These are phyloP conservation scores for Lucinisca nassula DNA, from an alignment of 2,888 invertebrate species.

Conservation along the genomic window DNA sequence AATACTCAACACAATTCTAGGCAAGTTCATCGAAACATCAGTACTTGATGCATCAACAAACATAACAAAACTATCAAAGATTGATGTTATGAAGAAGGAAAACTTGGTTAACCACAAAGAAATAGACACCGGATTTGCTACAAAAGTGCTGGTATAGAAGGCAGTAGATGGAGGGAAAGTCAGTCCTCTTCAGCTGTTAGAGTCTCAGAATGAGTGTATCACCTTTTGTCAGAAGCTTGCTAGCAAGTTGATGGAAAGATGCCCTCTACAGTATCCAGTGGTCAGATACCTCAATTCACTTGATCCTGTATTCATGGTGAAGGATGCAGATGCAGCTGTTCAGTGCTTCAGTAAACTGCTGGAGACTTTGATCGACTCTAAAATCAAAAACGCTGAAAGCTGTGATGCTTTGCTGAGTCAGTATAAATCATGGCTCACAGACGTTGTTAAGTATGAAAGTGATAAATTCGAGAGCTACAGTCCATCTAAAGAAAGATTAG, in stretches of 20 bases:
- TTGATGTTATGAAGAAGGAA: conserved; percentile 29
- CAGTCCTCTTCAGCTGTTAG: conserved; percentile 23
- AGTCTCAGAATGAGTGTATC: conserved; percentile 28
- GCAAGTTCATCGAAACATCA: not conserved
- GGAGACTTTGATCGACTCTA: conserved; percentile 2
- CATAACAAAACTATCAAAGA: conserved; percentile 9
- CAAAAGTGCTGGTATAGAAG: not conserved
- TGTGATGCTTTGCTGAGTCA: conserved; percentile 3
- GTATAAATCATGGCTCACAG: not conserved
- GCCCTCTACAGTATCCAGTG: conserved; percentile 24
- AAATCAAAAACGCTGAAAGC: not conserved
- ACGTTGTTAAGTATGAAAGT: not conserved
- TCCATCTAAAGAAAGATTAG: not conserved
- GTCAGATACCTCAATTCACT: conserved; percentile 26
- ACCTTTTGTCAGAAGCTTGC: conserved; percentile 4
- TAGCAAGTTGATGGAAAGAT: conserved; percentile 16
- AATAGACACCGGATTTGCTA: conserved; percentile 25
- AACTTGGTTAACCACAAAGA: conserved; percentile 20
- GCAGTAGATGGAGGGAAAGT: conserved; percentile 1
- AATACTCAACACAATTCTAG: conserved; percentile 4
- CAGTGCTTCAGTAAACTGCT: conserved; percentile 8
- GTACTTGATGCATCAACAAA: conserved; percentile 20
- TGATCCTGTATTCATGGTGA: conserved; percentile 1
- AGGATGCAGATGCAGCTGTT: not conserved
- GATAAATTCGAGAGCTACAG: not conserved